phyloP scores from a whole-genome alignment of 2,888 invertebrate genomes.

The Limenitis camilla region DNA sequence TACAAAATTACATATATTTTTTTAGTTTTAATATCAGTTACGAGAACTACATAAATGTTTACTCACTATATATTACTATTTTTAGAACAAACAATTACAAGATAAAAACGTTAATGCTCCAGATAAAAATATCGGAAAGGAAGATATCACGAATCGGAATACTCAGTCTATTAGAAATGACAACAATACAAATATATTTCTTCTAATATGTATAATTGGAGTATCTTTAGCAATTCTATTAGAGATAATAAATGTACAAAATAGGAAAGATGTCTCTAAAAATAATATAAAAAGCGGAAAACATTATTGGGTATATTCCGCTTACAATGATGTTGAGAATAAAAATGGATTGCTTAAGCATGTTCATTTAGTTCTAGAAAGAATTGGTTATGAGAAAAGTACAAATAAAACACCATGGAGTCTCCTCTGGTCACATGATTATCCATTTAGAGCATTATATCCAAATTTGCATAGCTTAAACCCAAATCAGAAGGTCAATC shows the following conservation, averaged over 20 bases:
- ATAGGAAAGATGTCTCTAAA: slow-evolving; percentile 31
- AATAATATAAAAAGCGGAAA: slow-evolving; percentile 28
- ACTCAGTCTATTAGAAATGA: slow-evolving; percentile 28
- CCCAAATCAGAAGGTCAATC: slow-evolving; percentile 88
- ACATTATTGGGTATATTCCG: slow-evolving; percentile 77
- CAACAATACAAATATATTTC: slow-evolving; percentile 40
- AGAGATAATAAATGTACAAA: slow-evolving; percentile 46
- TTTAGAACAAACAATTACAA: slow-evolving; percentile 24
- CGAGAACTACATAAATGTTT: too few relatives aligned
- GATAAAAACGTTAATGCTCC: slow-evolving; percentile 16
- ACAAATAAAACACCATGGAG: slow-evolving; percentile 81
- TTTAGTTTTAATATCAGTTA: too few relatives aligned
- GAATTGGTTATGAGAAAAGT: slow-evolving; percentile 81
- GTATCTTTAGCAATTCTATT: slow-evolving; percentile 48
- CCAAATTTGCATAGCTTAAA: slow-evolving; percentile 73
- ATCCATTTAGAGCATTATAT: slow-evolving; percentile 82
- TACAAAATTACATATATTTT: too few relatives aligned
- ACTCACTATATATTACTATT: slow-evolving; percentile 11
- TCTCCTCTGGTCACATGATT: slow-evolving; percentile 95
- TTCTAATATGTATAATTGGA: slow-evolving; percentile 51
- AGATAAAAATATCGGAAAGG: slow-evolving; percentile 22
- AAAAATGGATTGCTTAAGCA: slow-evolving; percentile 83
- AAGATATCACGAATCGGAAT: slow-evolving; percentile 20
- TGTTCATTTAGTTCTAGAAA: slow-evolving; percentile 84
- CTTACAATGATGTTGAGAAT: slow-evolving; percentile 68